Evolutionary conservation across 1,140 invertebrate species (phyloP).

Genomic region (Papilio polytes): DNA sequence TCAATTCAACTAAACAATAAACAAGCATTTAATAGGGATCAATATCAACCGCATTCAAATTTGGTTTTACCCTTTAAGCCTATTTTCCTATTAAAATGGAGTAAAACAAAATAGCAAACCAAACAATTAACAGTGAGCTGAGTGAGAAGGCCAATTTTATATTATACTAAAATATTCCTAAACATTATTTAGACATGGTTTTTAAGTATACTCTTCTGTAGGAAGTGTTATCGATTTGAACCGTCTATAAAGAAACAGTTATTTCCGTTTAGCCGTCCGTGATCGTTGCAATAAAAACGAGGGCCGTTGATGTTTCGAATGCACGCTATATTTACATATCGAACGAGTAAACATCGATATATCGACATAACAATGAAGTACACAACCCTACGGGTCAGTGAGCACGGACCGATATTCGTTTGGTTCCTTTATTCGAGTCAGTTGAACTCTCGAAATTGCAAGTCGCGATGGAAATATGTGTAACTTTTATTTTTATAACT

Average conservation of each 20-base stretch:
- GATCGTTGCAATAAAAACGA: slow-evolving; percentile 18
- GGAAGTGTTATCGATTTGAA: slow-evolving; percentile 5
- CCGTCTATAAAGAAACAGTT: slow-evolving; percentile 19
- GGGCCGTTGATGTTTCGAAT: slow-evolving; percentile 18
- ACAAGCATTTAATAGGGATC: not conserved
- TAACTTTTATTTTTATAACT: slow-evolving; percentile 2
- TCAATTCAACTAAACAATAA: not conserved
- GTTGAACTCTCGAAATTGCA: slow-evolving; percentile 22
- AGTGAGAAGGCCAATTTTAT: not conserved
- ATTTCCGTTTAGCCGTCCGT: slow-evolving; percentile 11
- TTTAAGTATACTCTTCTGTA: not conserved
- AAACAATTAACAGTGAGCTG: not conserved
- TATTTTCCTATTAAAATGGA: not conserved
- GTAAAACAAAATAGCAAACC: not conserved
- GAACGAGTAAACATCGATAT: slow-evolving; percentile 20
- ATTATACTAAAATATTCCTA: too few relatives aligned
- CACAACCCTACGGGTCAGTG: slow-evolving; percentile 10
- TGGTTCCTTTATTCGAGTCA: slow-evolving; percentile 6
- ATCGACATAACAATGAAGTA: slow-evolving; percentile 8
- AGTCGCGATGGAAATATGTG: not conserved
- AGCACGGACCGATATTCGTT: slow-evolving; percentile 13
- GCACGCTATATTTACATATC: slow-evolving; percentile 29
- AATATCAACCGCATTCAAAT: not conserved
- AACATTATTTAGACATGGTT: not conserved
- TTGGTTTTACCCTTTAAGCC: not conserved